A percentile compares a stretch with the other conserved stretches of the same genome.
Conservation (phyloP, 2,113 vertebrate species). For the Percopsis transmontana region DNA sequence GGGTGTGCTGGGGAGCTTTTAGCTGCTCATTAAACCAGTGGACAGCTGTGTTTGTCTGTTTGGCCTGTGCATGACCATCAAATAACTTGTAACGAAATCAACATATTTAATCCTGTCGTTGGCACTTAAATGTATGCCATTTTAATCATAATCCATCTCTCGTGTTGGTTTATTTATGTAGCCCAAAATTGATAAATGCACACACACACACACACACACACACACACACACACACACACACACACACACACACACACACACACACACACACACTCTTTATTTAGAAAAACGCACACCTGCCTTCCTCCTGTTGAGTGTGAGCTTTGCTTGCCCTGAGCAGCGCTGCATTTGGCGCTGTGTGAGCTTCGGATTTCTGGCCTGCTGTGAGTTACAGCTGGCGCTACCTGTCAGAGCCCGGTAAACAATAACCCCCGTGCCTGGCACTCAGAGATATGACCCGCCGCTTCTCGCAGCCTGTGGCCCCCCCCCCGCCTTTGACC, state of each 20-base stretch:
- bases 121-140: no score
- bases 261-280: no score
- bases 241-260: no score
- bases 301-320: constrained; percentile 19
- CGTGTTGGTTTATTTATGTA: no score
- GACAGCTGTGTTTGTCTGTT: not conserved
- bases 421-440: constrained; percentile 40
- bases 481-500: constrained; percentile 7
- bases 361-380: constrained; percentile 9
- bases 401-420: constrained; percentile 36
- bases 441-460: constrained; percentile 35
- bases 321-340: not conserved
- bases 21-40: not conserved
- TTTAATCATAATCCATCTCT: no score
- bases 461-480: not conserved
- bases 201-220: not conserved
- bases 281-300: not conserved
- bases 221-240: no score
- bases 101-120: no score
- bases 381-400: constrained; percentile 56
- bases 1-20: not conserved
- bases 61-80: no score
- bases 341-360: constrained; percentile 3
- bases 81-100: no score
- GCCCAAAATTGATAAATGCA: no score